These are phyloP conservation scores for Steatornis caripensis DNA, from an alignment of 2,113 vertebrate species.

Conservation along the genomic window DNA sequence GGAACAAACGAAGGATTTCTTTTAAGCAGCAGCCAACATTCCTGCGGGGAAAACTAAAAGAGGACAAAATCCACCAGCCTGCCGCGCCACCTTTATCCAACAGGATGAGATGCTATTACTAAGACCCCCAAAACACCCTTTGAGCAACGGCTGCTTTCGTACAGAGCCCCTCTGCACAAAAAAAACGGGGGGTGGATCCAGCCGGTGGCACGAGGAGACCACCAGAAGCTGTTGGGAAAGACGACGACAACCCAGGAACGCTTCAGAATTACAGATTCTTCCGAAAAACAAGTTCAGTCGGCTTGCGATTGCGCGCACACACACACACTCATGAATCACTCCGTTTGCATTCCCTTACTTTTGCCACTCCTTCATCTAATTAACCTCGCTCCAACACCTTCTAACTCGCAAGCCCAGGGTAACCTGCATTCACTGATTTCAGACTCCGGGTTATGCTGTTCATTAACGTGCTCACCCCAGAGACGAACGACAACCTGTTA, in stretches of 20 bases:
- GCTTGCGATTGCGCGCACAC: neutral
- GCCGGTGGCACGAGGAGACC: neutral
- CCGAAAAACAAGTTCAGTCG: neutral
- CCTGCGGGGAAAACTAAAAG: neutral
- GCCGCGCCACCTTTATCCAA: neutral
- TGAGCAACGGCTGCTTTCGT: neutral
- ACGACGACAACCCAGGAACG: rapidly evolving
- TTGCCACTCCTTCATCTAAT: slow-evolving; percentile 58
- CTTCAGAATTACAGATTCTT: neutral
- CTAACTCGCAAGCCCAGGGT: neutral
- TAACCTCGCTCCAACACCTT: neutral
- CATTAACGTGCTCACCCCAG: neutral
- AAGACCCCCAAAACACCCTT: neutral
- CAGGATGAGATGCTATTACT: neutral
- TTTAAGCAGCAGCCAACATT: neutral
- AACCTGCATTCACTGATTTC: neutral
- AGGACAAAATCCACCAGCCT: neutral
- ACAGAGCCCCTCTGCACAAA: neutral
- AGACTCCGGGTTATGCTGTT: neutral
- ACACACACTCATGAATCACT: slow-evolving; percentile 13
- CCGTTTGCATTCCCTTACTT: slow-evolving; percentile 23
- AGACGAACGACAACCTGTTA: neutral
- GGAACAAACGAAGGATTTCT: neutral
- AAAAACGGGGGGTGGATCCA: neutral
- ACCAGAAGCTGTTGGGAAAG: neutral